Percentiles rank a stretch among this genome's conserved stretches.
Evolutionary conservation across 2,888 invertebrate genomes (phyloP).

Genomic region (Drosophila aldrichi): DNA sequence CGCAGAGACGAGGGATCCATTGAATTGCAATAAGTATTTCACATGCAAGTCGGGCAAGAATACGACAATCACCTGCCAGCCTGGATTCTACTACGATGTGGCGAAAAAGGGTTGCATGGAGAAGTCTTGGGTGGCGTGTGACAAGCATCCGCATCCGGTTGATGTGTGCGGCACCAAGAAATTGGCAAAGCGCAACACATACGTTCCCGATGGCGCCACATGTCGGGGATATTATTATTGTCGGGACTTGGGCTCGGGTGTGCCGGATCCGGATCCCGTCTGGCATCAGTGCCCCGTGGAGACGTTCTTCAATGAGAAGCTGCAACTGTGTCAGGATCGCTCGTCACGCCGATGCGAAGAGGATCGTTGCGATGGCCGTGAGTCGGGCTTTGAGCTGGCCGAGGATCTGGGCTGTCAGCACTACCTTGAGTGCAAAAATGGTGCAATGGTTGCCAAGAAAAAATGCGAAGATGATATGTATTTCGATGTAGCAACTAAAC

Average conservation of each 20-base stretch:
- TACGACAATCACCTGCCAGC: slow-evolving; percentile 34
- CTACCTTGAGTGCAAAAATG: slow-evolving; percentile 58
- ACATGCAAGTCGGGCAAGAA: slow-evolving; percentile 47
- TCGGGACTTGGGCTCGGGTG: slow-evolving; percentile 62
- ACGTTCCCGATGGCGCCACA: slow-evolving; percentile 73
- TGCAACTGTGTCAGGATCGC: slow-evolving; percentile 57
- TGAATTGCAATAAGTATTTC: slow-evolving; percentile 67
- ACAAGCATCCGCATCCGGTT: slow-evolving; percentile 66
- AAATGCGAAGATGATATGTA: slow-evolving; percentile 47
- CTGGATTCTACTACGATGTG: slow-evolving; percentile 63
- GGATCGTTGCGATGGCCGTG: slow-evolving; percentile 73
- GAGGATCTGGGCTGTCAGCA: slow-evolving; percentile 59
- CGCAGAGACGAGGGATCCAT: slow-evolving; percentile 58
- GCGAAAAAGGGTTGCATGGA: slow-evolving; percentile 44
- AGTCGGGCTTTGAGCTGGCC: slow-evolving; percentile 50
- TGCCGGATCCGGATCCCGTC: slow-evolving; percentile 66
- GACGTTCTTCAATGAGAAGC: slow-evolving; percentile 64
- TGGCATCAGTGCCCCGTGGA: slow-evolving; percentile 64
- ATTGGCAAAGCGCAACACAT: slow-evolving; percentile 64
- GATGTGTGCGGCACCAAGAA: slow-evolving; percentile 75
- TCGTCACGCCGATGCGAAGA: slow-evolving; percentile 46
- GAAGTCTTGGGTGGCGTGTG: slow-evolving; percentile 66
- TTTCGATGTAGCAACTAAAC: slow-evolving; percentile 46
- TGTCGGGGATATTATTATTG: slow-evolving; percentile 82
- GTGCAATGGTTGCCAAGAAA: slow-evolving; percentile 9